A percentile compares a stretch with the other conserved stretches of the same genome.
These are phyloP conservation scores for Myiothlypis chrysogaster DNA, from an alignment of 2,797 vertebrate species.

Conservation along the genomic window DNA sequence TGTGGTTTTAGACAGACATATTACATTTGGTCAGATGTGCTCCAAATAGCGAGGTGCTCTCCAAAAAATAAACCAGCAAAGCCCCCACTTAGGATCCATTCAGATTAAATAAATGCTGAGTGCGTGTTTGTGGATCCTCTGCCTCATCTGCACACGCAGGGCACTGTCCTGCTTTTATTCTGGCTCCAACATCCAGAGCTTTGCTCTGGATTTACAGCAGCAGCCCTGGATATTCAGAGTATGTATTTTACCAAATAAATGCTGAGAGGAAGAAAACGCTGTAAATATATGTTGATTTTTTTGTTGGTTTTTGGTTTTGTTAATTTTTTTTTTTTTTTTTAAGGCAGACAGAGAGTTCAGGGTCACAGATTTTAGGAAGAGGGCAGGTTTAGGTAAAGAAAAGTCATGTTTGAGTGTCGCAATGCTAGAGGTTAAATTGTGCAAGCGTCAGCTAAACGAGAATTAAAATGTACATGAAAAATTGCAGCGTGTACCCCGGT, in stretches of 20 bases:
- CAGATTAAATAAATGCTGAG: constrained; percentile 52
- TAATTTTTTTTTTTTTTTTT: neutral
- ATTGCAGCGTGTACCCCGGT: neutral
- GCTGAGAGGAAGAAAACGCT: neutral
- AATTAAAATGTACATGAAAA: constrained; percentile 16
- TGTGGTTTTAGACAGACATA: constrained; percentile 74
- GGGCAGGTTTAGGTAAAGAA: constrained; percentile 58
- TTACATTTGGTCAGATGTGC: constrained; percentile 72
- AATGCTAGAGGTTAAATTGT: constrained; percentile 29
- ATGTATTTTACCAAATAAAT: neutral
- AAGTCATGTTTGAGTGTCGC: neutral
- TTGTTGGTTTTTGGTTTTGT: neutral
- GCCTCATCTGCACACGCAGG: neutral
- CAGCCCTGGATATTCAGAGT: neutral
- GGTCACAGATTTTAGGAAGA: constrained; percentile 55
- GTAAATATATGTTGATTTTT: neutral
- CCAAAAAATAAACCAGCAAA: constrained; percentile 59
- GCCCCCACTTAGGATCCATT: constrained; percentile 20
- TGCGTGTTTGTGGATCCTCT: neutral
- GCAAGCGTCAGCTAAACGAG: constrained; percentile 29
- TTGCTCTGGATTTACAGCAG: neutral
- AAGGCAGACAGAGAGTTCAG: neutral
- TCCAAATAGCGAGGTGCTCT: constrained; percentile 60
- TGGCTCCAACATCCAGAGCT: neutral
- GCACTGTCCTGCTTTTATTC: neutral